Conservation (phyloP, 2,888 invertebrate species). For the Ecliptopera silaceata region DNA sequence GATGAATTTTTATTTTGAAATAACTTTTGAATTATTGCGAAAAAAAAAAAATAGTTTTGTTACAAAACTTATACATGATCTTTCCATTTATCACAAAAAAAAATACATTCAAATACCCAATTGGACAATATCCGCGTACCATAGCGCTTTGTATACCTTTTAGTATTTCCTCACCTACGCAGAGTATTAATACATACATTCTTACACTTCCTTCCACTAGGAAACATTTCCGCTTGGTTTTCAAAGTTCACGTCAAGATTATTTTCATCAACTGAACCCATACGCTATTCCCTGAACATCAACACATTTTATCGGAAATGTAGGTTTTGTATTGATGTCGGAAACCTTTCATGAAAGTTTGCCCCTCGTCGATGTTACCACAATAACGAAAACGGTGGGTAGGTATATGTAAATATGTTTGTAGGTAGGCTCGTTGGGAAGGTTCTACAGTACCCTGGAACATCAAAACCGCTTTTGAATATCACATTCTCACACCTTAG, state of each 20-base stretch:
- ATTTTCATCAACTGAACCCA: slow-evolving; percentile 8
- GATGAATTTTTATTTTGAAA: too few species aligned
- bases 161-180: too few species aligned
- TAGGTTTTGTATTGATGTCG: slow-evolving; percentile 47
- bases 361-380: slow-evolving; percentile 54
- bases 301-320: slow-evolving; percentile 40
- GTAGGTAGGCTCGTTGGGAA: slow-evolving; percentile 48
- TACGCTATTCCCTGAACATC: slow-evolving; percentile 9
- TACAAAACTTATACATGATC: too few species aligned
- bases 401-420: slow-evolving; percentile 53
- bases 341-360: slow-evolving; percentile 46
- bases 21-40: too few species aligned
- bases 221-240: too few species aligned
- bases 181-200: too few species aligned
- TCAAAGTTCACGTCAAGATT: slow-evolving; percentile 3
- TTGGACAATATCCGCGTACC: too few species aligned
- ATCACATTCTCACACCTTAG: slow-evolving; percentile 39
- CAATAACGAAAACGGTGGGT: slow-evolving; percentile 57
- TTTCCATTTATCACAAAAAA: too few species aligned
- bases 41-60: too few species aligned
- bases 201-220: too few species aligned
- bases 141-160: too few species aligned
- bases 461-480: slow-evolving; percentile 45
- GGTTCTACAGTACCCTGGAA: slow-evolving; percentile 45
- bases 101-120: too few species aligned